These are phyloP conservation scores for Scylla paramamosain DNA, from an alignment of 1,140 invertebrate genomes.

Conservation along the genomic window DNA sequence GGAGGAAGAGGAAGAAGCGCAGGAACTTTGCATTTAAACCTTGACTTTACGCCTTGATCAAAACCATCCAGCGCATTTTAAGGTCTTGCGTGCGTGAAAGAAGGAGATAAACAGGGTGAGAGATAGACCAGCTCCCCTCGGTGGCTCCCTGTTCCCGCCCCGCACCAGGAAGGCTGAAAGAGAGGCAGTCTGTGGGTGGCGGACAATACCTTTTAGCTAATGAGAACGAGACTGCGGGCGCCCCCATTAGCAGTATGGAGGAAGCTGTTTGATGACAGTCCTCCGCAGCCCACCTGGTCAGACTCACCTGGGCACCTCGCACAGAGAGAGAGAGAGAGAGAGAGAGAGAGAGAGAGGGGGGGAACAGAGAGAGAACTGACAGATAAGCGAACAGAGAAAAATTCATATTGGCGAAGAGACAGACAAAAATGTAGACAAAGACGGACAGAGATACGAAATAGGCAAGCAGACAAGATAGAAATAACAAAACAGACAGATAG, in stretches of 20 bases:
- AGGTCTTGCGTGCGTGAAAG: neutral
- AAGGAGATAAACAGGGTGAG: slow-evolving; percentile 10
- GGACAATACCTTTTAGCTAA: slow-evolving; percentile 23
- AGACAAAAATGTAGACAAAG: neutral
- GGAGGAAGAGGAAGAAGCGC: neutral
- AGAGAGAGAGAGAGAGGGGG: neutral
- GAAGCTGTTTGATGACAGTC: neutral
- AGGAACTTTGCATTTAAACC: slow-evolving; percentile 19
- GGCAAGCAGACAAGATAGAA: too few relatives aligned
- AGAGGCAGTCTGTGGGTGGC: neutral
- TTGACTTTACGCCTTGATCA: slow-evolving; percentile 12
- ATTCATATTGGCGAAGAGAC: neutral
- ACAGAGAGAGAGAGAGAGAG: neutral
- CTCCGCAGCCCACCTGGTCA: neutral
- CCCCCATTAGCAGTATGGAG: neutral
- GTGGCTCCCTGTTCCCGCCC: neutral
- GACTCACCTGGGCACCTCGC: neutral
- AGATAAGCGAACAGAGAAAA: neutral
- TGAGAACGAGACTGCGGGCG: neutral
- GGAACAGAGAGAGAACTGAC: neutral
- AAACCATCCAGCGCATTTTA: neutral
- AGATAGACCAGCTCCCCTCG: neutral
- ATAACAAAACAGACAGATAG: too few relatives aligned
- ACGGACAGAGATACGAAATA: neutral
- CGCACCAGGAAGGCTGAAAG: neutral